Evolutionary conservation across 2,888 invertebrate genomes (phyloP), one percentile per base, ranked within the genome.

Genomic region (Pseudoips prasinana): DNA sequence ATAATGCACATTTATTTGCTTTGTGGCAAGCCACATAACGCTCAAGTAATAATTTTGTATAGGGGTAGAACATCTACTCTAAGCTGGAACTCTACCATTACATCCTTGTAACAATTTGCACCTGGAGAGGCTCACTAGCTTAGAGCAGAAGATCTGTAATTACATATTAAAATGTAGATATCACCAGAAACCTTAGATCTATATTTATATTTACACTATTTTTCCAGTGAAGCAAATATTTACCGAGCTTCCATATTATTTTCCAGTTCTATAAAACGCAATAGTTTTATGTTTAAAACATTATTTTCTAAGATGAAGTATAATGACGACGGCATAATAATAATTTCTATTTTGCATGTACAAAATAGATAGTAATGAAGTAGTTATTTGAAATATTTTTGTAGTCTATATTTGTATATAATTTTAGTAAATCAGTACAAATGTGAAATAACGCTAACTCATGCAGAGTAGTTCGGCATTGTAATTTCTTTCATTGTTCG

Each of bases 401-500:
- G 47, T 58, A 51, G 50, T 47, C 44, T 47, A 48, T 58, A 59
- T 64, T 61, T 68, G 64, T 70, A 65, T 57, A 65, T 68, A 65
- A 58, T 56, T 64, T 48, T 49, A 56, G 60, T 58, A 47, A 65
- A 66, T 52, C 60, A 76, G 79, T 78, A 78, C 79, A 78, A 79
- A 78, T 51, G 58, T 53, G 64, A 63, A 58, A 38, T 23, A 7
- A 5, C 3, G 7, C 7, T 7, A 7, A 20, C 2, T 7, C 42
- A 44, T 58, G 40, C 54, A 40, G 41, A 51, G 46, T 5, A 5
- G 24, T 35, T 40, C 42, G 46, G 32, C 41, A 41, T 44, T 34
- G 33, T 36, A 39, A 46, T 45, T 36, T 10, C 31, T 49, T 44
- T 45, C 24, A 23, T 29, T 43, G 37, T 34, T 29, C 43, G 32